These are phyloP conservation scores for Ceyx cyanopectus DNA, from an alignment of 2,113 vertebrate genomes.

Conservation along the genomic window DNA sequence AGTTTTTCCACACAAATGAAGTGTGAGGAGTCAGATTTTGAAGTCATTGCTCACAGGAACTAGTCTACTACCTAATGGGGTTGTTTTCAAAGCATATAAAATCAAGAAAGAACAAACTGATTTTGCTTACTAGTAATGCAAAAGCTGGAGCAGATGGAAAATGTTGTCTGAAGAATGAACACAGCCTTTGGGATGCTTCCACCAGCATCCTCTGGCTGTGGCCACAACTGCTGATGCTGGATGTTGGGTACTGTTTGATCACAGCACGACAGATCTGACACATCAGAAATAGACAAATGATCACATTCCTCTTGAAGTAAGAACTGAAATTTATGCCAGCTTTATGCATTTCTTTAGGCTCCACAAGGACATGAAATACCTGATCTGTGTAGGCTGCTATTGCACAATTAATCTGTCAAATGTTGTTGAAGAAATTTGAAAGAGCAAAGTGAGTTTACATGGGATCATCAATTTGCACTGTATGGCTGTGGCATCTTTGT, in stretches of 20 bases:
- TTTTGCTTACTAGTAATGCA: neutral
- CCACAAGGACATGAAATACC: neutral
- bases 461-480: neutral
- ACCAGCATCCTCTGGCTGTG: neutral
- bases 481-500: slow-evolving; percentile 13
- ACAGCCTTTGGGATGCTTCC: neutral
- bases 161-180: neutral
- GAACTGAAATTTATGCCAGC: neutral
- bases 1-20: neutral
- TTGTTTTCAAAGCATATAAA: neutral
- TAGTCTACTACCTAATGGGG: neutral
- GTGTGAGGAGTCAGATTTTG: neutral
- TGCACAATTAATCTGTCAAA: neutral
- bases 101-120: neutral
- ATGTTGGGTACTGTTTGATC: accelerated
- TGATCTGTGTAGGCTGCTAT: neutral
- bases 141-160: neutral
- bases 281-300: neutral
- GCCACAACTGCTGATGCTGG: neutral
- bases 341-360: neutral
- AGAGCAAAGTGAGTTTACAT: slow-evolving; percentile 11
- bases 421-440: slow-evolving; percentile 14
- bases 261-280: neutral
- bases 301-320: neutral
- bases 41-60: neutral